These are phyloP conservation scores for Spilogale gracilis DNA, from an alignment of 2,113 vertebrate species.

Conservation along the genomic window DNA sequence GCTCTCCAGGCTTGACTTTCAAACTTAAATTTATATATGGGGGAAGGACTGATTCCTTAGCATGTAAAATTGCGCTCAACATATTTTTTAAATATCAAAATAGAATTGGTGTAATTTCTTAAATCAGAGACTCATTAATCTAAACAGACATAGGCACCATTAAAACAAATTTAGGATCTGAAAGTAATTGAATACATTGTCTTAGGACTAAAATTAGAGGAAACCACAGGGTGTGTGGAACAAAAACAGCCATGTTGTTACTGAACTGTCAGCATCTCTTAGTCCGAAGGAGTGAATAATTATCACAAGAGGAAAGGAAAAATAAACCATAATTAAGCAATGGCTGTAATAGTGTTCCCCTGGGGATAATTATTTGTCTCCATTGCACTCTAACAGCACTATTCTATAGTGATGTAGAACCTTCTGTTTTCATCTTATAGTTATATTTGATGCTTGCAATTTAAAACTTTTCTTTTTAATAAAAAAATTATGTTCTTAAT, in stretches of 20 bases:
- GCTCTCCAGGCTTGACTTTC: neutral
- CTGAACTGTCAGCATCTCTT: conserved; percentile 57
- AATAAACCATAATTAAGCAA: conserved; percentile 69
- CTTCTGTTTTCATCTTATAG: conserved; percentile 61
- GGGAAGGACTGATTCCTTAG: neutral
- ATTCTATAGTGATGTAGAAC: neutral
- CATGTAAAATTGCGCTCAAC: neutral
- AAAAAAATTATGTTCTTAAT: conserved; percentile 40
- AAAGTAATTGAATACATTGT: conserved; percentile 52
- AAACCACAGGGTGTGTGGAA: conserved; percentile 1
- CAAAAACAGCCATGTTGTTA: conserved; percentile 50
- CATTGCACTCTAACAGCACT: conserved; percentile 32
- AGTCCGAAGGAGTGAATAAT: conserved; percentile 62
- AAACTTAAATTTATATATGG: neutral
- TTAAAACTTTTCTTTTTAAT: conserved; percentile 56
- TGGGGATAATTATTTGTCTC: conserved; percentile 69
- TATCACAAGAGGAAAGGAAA: conserved; percentile 59
- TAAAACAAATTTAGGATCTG: conserved; percentile 53
- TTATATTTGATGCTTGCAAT: conserved; percentile 45
- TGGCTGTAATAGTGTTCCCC: conserved; percentile 33
- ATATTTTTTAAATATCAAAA: conserved; percentile 47
- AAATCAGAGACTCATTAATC: neutral
- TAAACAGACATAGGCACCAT: neutral
- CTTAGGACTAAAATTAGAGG: conserved; percentile 32
- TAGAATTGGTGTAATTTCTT: conserved; percentile 9